Evolutionary conservation across 1,140 invertebrate genomes (phyloP).

Genomic region (Magallana gigas): DNA sequence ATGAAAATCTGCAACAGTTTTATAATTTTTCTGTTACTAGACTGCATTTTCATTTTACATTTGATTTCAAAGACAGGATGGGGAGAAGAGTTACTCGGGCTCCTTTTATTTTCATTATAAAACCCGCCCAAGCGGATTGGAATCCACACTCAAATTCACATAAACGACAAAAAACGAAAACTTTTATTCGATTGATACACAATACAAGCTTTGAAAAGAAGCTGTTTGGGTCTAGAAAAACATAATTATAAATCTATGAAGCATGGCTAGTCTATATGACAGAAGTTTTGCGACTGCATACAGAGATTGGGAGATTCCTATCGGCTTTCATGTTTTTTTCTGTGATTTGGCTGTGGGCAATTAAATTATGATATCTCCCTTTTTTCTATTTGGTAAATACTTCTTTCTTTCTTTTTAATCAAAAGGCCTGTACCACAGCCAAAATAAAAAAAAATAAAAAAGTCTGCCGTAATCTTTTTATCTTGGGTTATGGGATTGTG

Average conservation of each 20-base stretch:
- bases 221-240: slow-evolving; percentile 18
- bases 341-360: slow-evolving; percentile 29
- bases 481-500: slow-evolving; percentile 25
- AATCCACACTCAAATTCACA: slow-evolving; percentile 1
- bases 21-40: background rate
- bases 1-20: background rate
- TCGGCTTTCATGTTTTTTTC: slow-evolving; percentile 22
- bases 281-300: slow-evolving; percentile 2
- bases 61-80: background rate
- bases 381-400: slow-evolving; percentile 23
- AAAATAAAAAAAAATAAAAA: slow-evolving; percentile 12
- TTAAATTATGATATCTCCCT: slow-evolving; percentile 26
- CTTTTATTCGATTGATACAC: slow-evolving; percentile 31
- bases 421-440: slow-evolving; percentile 30
- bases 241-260: slow-evolving; percentile 35
- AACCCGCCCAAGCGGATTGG: background rate
- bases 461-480: slow-evolving; percentile 15
- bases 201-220: slow-evolving; percentile 32
- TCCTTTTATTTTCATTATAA: background rate
- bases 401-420: background rate
- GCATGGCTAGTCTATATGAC: background rate
- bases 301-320: slow-evolving; percentile 15
- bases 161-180: slow-evolving; percentile 24
- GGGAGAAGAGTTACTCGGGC: background rate
- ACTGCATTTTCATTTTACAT: background rate